These are phyloP conservation scores for Pandemis corylana DNA, from an alignment of 2,888 invertebrate genomes.

Conservation along the genomic window DNA sequence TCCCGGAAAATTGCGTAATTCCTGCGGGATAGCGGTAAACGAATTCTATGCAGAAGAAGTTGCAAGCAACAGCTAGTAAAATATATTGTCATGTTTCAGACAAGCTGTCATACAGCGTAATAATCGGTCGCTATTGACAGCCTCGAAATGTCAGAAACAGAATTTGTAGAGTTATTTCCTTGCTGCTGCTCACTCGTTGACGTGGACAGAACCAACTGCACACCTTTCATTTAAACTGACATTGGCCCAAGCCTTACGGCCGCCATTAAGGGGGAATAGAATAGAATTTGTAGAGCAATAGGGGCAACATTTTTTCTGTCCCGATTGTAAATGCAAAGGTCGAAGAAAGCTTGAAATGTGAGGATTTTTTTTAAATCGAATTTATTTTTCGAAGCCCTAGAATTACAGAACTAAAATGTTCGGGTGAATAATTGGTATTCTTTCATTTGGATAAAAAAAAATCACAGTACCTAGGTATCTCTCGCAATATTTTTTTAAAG, in stretches of 20 bases:
- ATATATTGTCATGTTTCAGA: neutral
- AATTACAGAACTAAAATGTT: neutral
- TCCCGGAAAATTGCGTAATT: too few relatives aligned
- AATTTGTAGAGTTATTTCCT: too few relatives aligned
- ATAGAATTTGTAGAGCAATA: too few relatives aligned
- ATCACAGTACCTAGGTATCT: neutral
- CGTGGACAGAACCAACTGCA: too few relatives aligned
- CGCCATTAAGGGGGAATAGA: too few relatives aligned
- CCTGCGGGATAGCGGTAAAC: too few relatives aligned
- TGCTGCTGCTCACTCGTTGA: too few relatives aligned
- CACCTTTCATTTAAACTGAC: too few relatives aligned
- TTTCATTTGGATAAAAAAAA: neutral
- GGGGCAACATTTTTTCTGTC: neutral
- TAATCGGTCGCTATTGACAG: neutral
- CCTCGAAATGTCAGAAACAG: constrained; percentile 1
- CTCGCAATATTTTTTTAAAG: too few relatives aligned
- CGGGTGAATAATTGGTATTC: neutral
- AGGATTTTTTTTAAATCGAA: neutral
- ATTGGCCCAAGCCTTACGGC: too few relatives aligned
- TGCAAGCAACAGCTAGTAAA: too few relatives aligned
- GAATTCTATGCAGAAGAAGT: too few relatives aligned
- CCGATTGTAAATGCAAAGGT: neutral
- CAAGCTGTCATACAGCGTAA: neutral
- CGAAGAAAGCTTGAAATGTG: neutral
- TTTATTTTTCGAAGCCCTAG: neutral